Base-by-base conservation (phyloP, 2,888 invertebrate genomes). In the Pandemis corylana region DNA sequence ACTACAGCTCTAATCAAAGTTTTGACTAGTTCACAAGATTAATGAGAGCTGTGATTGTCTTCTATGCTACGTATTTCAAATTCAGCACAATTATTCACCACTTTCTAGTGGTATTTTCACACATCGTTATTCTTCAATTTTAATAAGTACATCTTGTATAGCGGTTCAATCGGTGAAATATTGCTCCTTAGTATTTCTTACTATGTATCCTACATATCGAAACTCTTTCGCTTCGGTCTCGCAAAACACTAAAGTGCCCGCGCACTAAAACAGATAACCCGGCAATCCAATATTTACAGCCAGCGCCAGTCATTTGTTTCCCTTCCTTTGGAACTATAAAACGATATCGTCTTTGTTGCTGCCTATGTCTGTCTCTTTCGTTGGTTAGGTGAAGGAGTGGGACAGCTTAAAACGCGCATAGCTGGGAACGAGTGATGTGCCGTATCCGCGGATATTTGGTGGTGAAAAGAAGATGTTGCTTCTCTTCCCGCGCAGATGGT, bases 251-350 rank as follows among this genome's bases (percentile, higher is more conserved):
- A 59, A 59, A 59, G 59, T 28, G 59, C 5, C 20, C 59, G 7
- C 3, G 59, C 59, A 59, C 59, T 59, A 59, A 59, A 41, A 62
- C 36, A 41, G 62, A 63, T 63, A 65, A 65, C 28, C 46, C 13
- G 46, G 20, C 20, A 42, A 65, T 49, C n/a, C 41, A 53, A 41
- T 42, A 53, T 51, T 67, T 67, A 67, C 67, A 53, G 51, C 42
- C 20, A 4, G 12, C 67, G 53, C 67, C 41, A 53, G 53, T 67
- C 53, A 36, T 67, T 56, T 67, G 67, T 67, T 49, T 65, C 65
- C 65, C 46, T 65, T 44, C 49, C 65, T 65, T 49, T 44, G 46
- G 36, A 62, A 62, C 65, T 46, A 65, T 65, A 65, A 46, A 46
- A n/a, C 12, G 15, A 12, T 46, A 46, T 46, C 20, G 64, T 64